A percentile compares a stretch with the other conserved stretches of the same genome.
These are phyloP conservation scores for Falco concolor DNA, from an alignment of 2,797 vertebrate genomes.

Conservation along the genomic window DNA sequence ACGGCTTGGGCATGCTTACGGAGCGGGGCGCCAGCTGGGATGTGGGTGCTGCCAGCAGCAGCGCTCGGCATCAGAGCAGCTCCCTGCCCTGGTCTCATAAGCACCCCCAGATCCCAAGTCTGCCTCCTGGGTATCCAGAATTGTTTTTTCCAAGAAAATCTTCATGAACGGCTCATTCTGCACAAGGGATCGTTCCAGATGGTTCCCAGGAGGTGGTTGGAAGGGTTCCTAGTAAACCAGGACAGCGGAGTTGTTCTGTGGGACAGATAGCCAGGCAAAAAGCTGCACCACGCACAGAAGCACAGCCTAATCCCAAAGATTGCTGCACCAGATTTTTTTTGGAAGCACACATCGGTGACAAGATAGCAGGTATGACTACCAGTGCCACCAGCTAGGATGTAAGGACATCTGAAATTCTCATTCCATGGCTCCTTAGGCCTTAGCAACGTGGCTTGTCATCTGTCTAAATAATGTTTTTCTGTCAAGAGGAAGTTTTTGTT, in stretches of 20 bases:
- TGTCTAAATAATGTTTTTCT: no score
- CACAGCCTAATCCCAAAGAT: not conserved
- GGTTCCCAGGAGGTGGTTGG: not conserved
- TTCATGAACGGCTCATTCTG: not conserved
- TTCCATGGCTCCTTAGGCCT: not conserved
- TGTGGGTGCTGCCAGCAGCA: not conserved
- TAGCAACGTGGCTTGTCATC: not conserved
- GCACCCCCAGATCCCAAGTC: accelerated
- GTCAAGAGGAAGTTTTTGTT: not conserved
- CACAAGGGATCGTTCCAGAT: not conserved
- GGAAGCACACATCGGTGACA: not conserved
- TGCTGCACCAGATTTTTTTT: not conserved
- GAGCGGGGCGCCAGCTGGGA: not conserved
- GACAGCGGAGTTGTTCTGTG: not conserved
- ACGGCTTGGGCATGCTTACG: not conserved
- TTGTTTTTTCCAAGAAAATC: not conserved
- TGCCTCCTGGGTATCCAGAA: not conserved
- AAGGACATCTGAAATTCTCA: not conserved
- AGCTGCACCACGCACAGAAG: no score
- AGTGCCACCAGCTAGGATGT: not conserved
- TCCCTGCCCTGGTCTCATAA: not conserved
- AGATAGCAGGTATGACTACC: not conserved
- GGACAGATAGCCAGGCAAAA: not conserved
- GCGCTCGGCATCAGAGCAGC: not conserved
- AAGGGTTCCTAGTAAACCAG: not conserved